Conservation (phyloP, 2,113 vertebrate genomes). For the Eretmodus cyanostictus region DNA sequence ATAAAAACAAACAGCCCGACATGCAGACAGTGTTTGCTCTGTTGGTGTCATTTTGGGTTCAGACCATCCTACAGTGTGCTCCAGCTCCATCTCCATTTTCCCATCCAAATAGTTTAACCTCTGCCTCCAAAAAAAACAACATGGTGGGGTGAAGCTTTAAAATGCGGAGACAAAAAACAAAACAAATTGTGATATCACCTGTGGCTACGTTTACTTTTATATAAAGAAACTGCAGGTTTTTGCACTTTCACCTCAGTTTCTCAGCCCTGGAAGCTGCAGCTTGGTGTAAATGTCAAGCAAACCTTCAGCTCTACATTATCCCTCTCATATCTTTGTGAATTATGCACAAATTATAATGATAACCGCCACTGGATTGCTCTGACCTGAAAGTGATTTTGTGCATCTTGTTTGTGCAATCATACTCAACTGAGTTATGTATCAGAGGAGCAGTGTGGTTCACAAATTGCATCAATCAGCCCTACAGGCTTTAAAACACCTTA, state of each 20-base stretch:
- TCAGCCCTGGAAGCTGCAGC: background rate
- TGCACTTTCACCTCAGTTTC: background rate
- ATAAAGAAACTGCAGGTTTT: background rate
- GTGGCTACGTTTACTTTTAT: background rate
- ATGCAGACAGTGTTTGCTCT: background rate
- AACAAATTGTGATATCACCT: background rate
- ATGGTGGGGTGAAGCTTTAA: background rate
- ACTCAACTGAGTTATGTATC: background rate
- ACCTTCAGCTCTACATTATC: background rate
- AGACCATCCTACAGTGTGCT: background rate
- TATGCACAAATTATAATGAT: background rate
- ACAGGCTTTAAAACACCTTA: background rate
- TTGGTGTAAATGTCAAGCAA: background rate
- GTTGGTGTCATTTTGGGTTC: background rate
- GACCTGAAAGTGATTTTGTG: background rate
- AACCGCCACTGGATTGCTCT: background rate
- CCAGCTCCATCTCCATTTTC: background rate
- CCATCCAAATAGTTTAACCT: background rate
- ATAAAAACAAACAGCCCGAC: background rate
- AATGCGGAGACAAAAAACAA: background rate
- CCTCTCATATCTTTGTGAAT: background rate
- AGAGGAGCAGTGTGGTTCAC: background rate
- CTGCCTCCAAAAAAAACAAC: rapidly evolving
- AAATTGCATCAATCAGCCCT: background rate
- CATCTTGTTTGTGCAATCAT: background rate